Evolutionary conservation across 2,888 invertebrate species (phyloP).

Genomic region (Eupithecia centaureata): DNA sequence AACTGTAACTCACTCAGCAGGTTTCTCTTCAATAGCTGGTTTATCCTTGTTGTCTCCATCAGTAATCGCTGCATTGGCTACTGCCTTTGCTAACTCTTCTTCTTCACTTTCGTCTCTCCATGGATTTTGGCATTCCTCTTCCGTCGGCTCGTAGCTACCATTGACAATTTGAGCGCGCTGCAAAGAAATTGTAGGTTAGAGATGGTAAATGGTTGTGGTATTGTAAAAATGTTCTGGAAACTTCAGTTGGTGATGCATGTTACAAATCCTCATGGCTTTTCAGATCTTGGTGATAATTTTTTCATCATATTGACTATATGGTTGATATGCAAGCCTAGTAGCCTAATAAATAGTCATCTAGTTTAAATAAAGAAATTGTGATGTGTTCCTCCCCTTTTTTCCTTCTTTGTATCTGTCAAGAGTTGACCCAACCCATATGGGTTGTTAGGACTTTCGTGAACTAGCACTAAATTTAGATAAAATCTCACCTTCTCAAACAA

Average conservation of each 20-base stretch:
- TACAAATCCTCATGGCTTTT: slow-evolving; percentile 72
- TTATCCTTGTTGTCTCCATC: slow-evolving; percentile 67
- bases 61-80: slow-evolving; percentile 85
- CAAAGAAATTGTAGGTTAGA: slow-evolving; percentile 21
- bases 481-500: slow-evolving; percentile 89
- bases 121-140: slow-evolving; percentile 94
- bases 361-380: no score
- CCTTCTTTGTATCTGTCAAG: no score
- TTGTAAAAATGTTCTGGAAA: background rate
- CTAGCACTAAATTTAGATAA: background rate
- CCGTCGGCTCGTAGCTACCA: slow-evolving; percentile 93
- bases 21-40: slow-evolving; percentile 60
- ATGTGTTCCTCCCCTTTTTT: no score
- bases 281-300: slow-evolving; percentile 69
- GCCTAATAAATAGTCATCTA: no score
- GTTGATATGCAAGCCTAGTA: background rate
- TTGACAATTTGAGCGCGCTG: slow-evolving; percentile 85
- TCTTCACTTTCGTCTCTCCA: slow-evolving; percentile 91
- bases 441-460: no score
- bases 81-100: slow-evolving; percentile 87
- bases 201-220: background rate
- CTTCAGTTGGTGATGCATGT: slow-evolving; percentile 83
- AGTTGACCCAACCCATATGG: no score
- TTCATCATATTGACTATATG: slow-evolving; percentile 63
- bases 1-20: slow-evolving; percentile 58